Evolutionary conservation across 2,888 invertebrate genomes (phyloP).

Genomic region (Ectemnius lituratus): DNA sequence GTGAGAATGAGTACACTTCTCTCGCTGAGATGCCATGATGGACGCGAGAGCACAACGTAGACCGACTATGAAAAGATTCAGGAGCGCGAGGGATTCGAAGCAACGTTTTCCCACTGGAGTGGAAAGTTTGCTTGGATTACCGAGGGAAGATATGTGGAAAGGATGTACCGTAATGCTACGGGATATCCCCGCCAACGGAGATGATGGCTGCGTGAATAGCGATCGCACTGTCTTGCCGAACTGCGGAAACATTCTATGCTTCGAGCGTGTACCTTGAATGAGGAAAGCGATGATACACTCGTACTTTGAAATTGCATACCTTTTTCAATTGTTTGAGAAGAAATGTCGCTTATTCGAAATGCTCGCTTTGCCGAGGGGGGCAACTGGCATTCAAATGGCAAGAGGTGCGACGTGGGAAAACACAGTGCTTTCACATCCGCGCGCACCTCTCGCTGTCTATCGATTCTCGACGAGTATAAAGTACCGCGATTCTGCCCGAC

Average conservation of each 20-base stretch:
- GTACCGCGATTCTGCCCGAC: constrained; percentile 70
- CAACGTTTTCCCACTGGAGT: too few relatives aligned
- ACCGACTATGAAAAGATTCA: neutral
- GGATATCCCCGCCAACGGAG: too few relatives aligned
- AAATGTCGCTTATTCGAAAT: constrained; percentile 35
- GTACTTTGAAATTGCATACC: too few relatives aligned
- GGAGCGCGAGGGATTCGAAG: neutral
- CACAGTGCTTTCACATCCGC: constrained; percentile 69
- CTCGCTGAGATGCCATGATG: neutral
- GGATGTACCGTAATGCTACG: too few relatives aligned
- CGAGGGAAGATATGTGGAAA: too few relatives aligned
- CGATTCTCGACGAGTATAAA: constrained; percentile 74
- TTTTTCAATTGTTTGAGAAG: too few relatives aligned
- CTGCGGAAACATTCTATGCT: too few relatives aligned
- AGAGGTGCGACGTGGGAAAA: constrained; percentile 63
- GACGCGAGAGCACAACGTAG: neutral
- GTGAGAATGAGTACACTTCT: neutral
- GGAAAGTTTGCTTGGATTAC: too few relatives aligned
- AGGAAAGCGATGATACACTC: too few relatives aligned
- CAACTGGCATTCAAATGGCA: constrained; percentile 48
- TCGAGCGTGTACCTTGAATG: too few relatives aligned
- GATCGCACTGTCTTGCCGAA: too few relatives aligned
- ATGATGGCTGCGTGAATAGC: too few relatives aligned
- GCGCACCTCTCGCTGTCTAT: constrained; percentile 63
- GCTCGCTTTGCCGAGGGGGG: constrained; percentile 71